Percentiles rank a stretch among this genome's conserved stretches.
Conservation (phyloP, 2,113 vertebrate species). For the Manacus vitellinus region DNA sequence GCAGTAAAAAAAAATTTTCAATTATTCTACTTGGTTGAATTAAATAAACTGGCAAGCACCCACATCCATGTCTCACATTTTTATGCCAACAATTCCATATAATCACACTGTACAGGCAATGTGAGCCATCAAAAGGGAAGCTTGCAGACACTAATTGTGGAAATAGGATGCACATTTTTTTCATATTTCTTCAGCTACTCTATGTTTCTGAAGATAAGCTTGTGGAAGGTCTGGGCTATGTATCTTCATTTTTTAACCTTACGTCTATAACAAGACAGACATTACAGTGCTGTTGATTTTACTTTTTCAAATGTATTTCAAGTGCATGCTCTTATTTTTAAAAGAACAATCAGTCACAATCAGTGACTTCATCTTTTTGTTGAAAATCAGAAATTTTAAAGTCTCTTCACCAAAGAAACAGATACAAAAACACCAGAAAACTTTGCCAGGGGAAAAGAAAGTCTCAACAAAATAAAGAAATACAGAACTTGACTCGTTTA, state of each 20-base stretch:
- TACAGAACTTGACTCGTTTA: neutral
- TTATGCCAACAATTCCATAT: neutral
- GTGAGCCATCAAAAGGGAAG: neutral
- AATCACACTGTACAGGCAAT: neutral
- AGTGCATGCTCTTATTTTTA: neutral
- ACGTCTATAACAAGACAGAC: neutral
- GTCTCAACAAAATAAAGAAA: neutral
- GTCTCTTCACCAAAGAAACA: neutral
- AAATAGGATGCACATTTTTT: neutral
- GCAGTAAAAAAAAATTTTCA: neutral
- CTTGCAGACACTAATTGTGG: neutral
- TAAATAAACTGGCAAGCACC: neutral
- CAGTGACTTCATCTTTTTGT: neutral
- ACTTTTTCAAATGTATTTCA: neutral
- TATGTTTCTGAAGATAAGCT: neutral
- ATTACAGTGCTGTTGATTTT: neutral
- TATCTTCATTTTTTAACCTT: neutral
- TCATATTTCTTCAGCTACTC: neutral
- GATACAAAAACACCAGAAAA: neutral
- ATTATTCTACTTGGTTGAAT: neutral
- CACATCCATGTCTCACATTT: neutral
- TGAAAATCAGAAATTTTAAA: neutral
- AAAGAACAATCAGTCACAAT: neutral
- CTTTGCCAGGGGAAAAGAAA: neutral
- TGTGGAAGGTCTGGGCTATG: neutral